Percentiles rank a stretch among this genome's conserved stretches.
Conservation (phyloP, 2,113 vertebrate species). For the Oreochromis tanganicae region DNA sequence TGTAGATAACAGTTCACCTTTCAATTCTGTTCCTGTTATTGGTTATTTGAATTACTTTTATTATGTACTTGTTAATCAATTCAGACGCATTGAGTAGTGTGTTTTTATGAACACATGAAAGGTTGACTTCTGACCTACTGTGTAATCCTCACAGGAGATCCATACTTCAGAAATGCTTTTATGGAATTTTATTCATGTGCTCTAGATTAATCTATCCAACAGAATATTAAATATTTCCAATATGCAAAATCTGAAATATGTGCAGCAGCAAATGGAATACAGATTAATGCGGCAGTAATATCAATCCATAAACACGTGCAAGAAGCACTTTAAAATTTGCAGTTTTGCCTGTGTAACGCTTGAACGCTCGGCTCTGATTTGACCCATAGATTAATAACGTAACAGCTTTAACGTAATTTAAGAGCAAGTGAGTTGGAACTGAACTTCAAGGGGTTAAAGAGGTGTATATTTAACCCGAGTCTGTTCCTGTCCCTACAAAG, state of each 20-base stretch:
- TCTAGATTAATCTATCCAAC: background rate
- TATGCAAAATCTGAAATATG: background rate
- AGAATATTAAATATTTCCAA: background rate
- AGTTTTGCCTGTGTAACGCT: background rate
- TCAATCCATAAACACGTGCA: background rate
- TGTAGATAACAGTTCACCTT: background rate
- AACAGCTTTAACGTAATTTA: background rate
- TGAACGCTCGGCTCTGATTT: background rate
- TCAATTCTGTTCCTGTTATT: background rate
- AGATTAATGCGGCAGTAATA: background rate
- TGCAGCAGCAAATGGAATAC: background rate
- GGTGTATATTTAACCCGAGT: background rate
- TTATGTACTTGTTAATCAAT: background rate
- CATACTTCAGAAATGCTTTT: background rate
- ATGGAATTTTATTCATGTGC: background rate
- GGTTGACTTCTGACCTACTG: background rate
- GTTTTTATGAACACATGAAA: background rate
- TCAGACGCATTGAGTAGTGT: background rate
- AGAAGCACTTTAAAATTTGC: background rate
- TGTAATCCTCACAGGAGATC: background rate
- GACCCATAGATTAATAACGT: background rate
- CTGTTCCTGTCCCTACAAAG: background rate
- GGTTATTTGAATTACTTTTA: background rate
- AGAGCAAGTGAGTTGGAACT: background rate
- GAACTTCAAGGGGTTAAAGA: background rate